Conservation (phyloP, 30 jellyfish, hydroid and myxozoan species). For the Hydractinia symbiolongicarpus region DNA sequence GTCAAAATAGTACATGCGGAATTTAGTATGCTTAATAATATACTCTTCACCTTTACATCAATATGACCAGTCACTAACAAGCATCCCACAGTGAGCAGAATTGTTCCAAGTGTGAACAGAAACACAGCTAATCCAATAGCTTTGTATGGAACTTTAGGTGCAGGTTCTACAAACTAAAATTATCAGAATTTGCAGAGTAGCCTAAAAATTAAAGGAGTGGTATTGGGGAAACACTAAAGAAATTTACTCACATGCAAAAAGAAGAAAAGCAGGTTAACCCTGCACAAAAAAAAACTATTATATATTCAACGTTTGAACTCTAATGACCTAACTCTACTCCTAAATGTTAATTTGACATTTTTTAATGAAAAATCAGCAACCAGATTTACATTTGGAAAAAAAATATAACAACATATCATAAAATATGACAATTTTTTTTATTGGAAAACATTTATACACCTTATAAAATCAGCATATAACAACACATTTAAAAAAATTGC, state of each 20-base stretch:
- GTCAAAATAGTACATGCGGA: no score
- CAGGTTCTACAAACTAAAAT: slow-evolving; percentile 58
- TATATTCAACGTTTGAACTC: no score
- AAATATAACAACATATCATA: no score
- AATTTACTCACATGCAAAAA: not conserved
- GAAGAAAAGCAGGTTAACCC: not conserved
- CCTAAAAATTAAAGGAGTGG: not conserved
- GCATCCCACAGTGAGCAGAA: slow-evolving; percentile 63
- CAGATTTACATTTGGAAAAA: not conserved
- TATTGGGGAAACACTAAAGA: not conserved
- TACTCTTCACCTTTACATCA: slow-evolving; percentile 60
- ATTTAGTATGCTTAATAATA: no score
- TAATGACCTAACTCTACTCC: no score
- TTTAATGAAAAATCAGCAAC: not conserved
- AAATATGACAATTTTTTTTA: no score
- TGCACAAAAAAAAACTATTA: not conserved
- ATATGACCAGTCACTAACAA: slow-evolving; percentile 76
- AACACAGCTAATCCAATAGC: slow-evolving; percentile 76
- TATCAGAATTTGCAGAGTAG: not conserved
- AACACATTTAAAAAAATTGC: no score
- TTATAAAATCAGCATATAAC: no score
- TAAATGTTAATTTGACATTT: no score
- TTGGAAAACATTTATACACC: no score
- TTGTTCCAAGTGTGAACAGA: slow-evolving; percentile 71
- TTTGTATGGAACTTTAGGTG: slow-evolving; percentile 68